Evolutionary conservation across 2,797 vertebrate species (phyloP).

Genomic region (Siniperca obscura): DNA sequence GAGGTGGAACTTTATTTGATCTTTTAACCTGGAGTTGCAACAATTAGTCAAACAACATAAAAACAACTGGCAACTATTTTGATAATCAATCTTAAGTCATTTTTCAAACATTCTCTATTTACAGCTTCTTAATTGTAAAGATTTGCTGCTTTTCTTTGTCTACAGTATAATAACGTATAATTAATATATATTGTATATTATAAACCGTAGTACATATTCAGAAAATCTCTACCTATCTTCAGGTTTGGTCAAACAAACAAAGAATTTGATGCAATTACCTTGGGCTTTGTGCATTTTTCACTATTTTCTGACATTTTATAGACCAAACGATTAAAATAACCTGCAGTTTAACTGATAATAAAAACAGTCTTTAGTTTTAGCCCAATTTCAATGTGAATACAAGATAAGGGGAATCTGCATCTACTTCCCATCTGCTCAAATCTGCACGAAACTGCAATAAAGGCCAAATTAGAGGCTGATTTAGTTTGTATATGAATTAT

Average conservation of each 20-base stretch:
- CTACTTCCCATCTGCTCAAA: not conserved
- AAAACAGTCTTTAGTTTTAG: not conserved
- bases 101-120: not conserved
- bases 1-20: not conserved
- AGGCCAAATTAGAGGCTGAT: not conserved
- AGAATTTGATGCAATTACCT: not conserved
- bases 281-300: not conserved
- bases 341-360: not conserved
- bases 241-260: not conserved
- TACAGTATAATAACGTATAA: too few species aligned
- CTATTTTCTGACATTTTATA: not conserved
- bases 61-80: not conserved
- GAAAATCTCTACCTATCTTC: not conserved
- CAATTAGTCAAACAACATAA: too few species aligned
- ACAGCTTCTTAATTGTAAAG: not conserved
- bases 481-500: conserved; percentile 8
- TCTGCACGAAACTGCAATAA: not conserved
- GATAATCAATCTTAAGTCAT: not conserved
- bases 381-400: not conserved
- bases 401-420: not conserved
- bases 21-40: not conserved
- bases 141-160: not conserved
- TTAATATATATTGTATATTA: too few species aligned
- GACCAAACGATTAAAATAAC: not conserved
- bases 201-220: not conserved